Conservation (phyloP, 1,140 invertebrate genomes). For the Stegodyphus mimosarum region DNA sequence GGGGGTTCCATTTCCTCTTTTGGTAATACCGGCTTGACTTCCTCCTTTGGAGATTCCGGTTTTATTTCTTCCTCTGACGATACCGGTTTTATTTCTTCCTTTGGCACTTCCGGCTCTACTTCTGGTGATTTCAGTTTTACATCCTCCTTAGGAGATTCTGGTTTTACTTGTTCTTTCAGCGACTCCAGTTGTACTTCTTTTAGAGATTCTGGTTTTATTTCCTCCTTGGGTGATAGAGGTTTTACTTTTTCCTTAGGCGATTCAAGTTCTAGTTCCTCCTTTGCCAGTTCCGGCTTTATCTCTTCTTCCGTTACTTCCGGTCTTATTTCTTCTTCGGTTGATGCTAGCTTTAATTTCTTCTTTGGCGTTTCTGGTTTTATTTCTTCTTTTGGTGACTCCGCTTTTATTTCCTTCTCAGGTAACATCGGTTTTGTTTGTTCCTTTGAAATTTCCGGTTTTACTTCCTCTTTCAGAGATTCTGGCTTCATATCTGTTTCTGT, state of each 20-base stretch:
- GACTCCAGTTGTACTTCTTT: neutral
- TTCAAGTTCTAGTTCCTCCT: neutral
- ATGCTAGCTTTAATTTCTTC: neutral
- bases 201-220: no score
- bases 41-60: neutral
- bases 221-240: no score
- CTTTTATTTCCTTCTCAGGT: slow-evolving; percentile 1
- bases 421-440: slow-evolving; percentile 1
- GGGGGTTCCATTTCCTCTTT: neutral
- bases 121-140: no score
- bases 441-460: no score
- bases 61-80: neutral
- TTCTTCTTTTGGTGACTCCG: slow-evolving; percentile 1
- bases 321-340: slow-evolving; percentile 4
- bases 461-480: no score
- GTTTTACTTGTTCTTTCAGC: no score
- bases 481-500: neutral
- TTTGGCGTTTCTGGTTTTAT: neutral
- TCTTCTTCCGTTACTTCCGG: neutral
- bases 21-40: neutral
- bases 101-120: neutral
- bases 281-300: neutral
- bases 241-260: neutral
- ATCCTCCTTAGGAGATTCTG: no score
- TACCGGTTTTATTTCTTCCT: neutral